Base-by-base conservation (phyloP, 2,888 invertebrate genomes). In the Salticus scenicus region DNA sequence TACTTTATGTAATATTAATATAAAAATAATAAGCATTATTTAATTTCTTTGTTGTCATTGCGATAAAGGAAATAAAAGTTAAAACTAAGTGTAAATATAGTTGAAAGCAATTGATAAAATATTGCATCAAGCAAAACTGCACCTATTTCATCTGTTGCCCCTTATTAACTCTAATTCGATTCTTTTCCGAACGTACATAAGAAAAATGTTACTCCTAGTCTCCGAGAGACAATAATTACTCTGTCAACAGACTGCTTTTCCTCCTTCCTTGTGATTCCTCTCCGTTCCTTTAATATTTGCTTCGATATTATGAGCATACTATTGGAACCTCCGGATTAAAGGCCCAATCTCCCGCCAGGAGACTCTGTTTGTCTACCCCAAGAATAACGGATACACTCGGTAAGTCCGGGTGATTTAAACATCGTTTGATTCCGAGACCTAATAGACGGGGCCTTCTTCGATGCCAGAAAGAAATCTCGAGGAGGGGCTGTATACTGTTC, bases 351-450 rank as follows among this genome's bases (percentile, higher is more conserved):
- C 57, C 77, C 64, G 66, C 42, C 31, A 63, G 83, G 82, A 77
- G 77, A 20, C 69, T 51, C 66, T 77, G 33, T 84, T 84, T 73
- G 77, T 72, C 77, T 28, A 77, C 41, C 66, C 72, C 63, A 69
- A 71, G 77, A 84, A 84, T 84, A 84, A 84, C 83, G 73, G 83
- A 84, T 84, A 84, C 83, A 77, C 78, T 84, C 78, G 78, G 83
- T 84, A 84, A 84, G 83, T 84, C 83, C 67, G 76, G 83, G 73
- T 84, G 83, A 84, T 84, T 84, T 84, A 84, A 84, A 84, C 83
- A 84, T 84, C 83, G 83, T 84, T 84, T 67, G 77, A 77, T 77
- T 80, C 76, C 71, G 51, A 76, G 64, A 76, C 76, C 76, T 57
- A 76, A 83, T 76, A 77, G 83, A 73, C 33, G 37, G 69, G 69